Evolutionary conservation across 2,888 invertebrate species (phyloP).

Genomic region (Epirrhoe tristata): DNA sequence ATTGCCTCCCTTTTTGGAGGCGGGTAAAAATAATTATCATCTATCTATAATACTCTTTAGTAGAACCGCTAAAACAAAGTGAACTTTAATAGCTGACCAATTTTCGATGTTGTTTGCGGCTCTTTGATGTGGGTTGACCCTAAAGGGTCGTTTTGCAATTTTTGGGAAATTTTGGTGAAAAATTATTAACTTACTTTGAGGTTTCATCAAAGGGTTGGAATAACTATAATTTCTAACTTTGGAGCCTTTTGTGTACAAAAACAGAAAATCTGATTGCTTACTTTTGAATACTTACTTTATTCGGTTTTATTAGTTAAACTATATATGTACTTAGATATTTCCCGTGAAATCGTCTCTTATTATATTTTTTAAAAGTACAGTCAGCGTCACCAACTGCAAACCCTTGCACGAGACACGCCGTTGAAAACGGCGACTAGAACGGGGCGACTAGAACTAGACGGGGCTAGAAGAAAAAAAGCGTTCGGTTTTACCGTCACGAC

Average conservation of each 20-base stretch:
- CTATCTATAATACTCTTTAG: neutral
- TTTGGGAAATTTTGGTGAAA: constrained; percentile 3
- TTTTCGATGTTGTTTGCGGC: constrained; percentile 8
- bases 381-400: no score
- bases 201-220: neutral
- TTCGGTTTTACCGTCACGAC: no score
- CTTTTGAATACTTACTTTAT: neutral
- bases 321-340: no score
- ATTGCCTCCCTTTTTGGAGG: no score
- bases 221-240: neutral
- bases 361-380: no score
- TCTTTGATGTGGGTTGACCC: constrained; percentile 17
- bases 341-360: no score
- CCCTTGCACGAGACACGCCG: no score
- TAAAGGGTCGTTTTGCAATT: constrained; percentile 3
- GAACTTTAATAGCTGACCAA: constrained; percentile 3
- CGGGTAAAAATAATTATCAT: no score
- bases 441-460: no score
- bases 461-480: no score
- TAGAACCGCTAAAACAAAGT: neutral
- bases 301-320: neutral
- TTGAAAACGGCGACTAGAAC: no score
- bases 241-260: neutral
- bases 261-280: neutral
- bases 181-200: constrained; percentile 1